These are phyloP conservation scores for Thumatha senex DNA, from an alignment of 2,888 invertebrate genomes.

Conservation along the genomic window DNA sequence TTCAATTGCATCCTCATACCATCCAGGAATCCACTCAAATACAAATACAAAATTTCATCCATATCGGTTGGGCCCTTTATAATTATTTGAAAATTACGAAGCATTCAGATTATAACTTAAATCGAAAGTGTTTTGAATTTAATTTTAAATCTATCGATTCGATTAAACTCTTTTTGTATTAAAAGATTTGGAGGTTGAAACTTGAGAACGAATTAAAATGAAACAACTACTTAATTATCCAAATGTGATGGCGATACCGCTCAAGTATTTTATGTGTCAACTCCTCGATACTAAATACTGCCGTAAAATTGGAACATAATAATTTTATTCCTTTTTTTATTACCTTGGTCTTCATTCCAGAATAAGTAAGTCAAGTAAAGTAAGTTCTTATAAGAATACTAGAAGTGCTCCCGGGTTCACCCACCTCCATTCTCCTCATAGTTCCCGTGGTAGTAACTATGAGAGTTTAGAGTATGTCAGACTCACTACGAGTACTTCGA, in stretches of 20 bases:
- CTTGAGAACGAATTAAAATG: constrained; percentile 50
- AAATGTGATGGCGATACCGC: constrained; percentile 48
- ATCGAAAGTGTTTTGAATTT: constrained; percentile 11
- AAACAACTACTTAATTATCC: constrained; percentile 46
- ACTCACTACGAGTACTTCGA: too few relatives aligned
- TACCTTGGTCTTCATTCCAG: constrained; percentile 18
- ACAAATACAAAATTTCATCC: too few relatives aligned
- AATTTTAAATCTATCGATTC: constrained; percentile 26
- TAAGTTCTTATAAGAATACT: too few relatives aligned
- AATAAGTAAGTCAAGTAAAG: too few relatives aligned
- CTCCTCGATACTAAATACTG: constrained; percentile 32
- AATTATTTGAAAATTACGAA: too few relatives aligned
- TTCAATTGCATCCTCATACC: too few relatives aligned
- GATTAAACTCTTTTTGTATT: constrained; percentile 8
- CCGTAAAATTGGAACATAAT: constrained; percentile 38
- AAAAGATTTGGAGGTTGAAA: constrained; percentile 37
- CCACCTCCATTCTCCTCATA: too few relatives aligned
- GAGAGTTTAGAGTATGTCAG: too few relatives aligned
- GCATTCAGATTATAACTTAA: background rate
- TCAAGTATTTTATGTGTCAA: constrained; percentile 63
- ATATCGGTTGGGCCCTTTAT: too few relatives aligned
- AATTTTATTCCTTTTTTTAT: constrained; percentile 44
- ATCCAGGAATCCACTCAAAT: too few relatives aligned
- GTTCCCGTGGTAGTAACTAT: too few relatives aligned
- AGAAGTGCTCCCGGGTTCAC: too few relatives aligned